Percentiles rank a stretch among this genome's conserved stretches.
These are phyloP conservation scores for Parauchenoglanis ngamensis DNA, from an alignment of 2,797 vertebrate genomes.

Conservation along the genomic window DNA sequence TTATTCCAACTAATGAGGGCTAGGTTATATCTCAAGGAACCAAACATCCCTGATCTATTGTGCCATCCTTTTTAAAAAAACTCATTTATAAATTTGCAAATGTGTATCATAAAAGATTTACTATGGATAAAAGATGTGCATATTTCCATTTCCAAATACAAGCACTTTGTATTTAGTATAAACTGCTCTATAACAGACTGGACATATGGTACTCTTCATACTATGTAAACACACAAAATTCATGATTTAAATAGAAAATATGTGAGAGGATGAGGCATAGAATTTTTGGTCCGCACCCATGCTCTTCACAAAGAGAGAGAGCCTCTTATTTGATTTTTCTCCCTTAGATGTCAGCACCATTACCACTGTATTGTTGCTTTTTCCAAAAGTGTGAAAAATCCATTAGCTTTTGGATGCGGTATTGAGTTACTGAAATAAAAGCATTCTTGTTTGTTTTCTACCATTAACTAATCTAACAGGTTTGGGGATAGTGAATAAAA, in stretches of 20 bases:
- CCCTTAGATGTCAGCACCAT: slow-evolving; percentile 1
- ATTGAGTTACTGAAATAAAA: slow-evolving; percentile 14
- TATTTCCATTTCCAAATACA: not conserved
- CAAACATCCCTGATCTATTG: not conserved
- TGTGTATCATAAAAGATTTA: not conserved
- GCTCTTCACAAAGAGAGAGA: not conserved
- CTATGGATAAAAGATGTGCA: not conserved
- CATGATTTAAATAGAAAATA: slow-evolving; percentile 2
- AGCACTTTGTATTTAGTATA: slow-evolving; percentile 22
- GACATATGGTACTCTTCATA: slow-evolving; percentile 3
- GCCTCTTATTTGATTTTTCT: not conserved
- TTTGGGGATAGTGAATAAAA: slow-evolving; percentile 16
- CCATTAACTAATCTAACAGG: slow-evolving; percentile 12
- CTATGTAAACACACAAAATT: not conserved
- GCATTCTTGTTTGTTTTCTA: slow-evolving; percentile 5
- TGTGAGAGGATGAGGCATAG: not conserved
- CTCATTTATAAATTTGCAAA: not conserved
- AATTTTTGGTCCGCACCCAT: not conserved
- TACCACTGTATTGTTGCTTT: not conserved
- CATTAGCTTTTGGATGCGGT: slow-evolving; percentile 8
- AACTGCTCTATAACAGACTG: not conserved
- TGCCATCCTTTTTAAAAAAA: not conserved
- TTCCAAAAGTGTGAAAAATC: slow-evolving; percentile 18
- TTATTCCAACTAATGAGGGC: not conserved
- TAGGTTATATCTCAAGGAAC: not conserved